Evolutionary conservation across 37 sponge, comb jelly and placozoan genomes (phyloP).

Genomic region (Bolinopsis microptera): DNA sequence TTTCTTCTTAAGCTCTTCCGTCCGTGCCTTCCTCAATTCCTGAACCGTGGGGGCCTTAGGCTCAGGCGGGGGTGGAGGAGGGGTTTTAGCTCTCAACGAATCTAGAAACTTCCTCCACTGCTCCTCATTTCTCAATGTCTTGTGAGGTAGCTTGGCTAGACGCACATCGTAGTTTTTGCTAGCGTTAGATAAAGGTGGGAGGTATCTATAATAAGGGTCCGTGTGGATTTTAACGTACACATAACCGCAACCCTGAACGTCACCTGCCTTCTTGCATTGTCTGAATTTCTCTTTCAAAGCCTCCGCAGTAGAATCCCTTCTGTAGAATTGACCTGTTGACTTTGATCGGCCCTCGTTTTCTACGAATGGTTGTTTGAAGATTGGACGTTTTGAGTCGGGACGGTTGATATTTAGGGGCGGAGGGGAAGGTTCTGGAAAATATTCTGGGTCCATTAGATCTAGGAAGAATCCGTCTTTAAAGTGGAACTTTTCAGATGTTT

Average conservation of each 20-base stretch:
- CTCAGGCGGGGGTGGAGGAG: background rate
- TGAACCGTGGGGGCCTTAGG: background rate
- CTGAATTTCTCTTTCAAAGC: conserved; percentile 28
- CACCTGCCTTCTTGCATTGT: conserved; percentile 13
- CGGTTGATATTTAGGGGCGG: background rate
- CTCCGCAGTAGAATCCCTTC: background rate
- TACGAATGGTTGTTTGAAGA: background rate
- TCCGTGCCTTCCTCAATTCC: background rate
- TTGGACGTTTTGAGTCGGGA: conserved; percentile 27
- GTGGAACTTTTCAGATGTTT: conserved; percentile 29
- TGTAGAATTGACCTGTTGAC: background rate
- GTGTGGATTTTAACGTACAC: conserved; percentile 40
- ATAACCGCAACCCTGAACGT: background rate
- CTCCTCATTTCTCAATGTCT: conserved; percentile 15
- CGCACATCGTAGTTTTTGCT: conserved; percentile 47
- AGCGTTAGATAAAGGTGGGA: conserved; percentile 29
- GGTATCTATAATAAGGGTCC: conserved; percentile 51
- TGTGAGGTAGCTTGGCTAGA: background rate
- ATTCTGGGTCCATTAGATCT: conserved; percentile 36
- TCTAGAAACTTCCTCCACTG: conserved; percentile 57
- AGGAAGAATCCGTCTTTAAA: conserved; percentile 60
- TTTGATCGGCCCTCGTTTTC: background rate
- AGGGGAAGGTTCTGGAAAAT: conserved; percentile 6
- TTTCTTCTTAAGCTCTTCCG: conserved; percentile 12
- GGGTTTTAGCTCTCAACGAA: conserved; percentile 33